phyloP scores from a whole-genome alignment of 2,113 vertebrate genomes.

The Peromyscus californicus region DNA sequence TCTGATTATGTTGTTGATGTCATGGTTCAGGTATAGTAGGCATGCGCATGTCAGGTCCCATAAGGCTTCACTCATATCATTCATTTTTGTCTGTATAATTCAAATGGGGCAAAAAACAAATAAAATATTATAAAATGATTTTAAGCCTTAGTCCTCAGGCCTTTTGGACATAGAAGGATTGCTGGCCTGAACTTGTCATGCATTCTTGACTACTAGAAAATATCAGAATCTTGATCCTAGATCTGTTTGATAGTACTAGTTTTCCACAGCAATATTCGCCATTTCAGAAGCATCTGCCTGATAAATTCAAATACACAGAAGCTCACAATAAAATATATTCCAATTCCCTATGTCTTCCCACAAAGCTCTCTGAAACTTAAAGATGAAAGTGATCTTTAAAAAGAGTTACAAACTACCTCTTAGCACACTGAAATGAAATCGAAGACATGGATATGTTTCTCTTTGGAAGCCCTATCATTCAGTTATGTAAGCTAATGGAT shows the following conservation, averaged over 20 bases:
- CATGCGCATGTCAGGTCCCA: conserved; percentile 18
- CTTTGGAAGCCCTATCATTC: not conserved
- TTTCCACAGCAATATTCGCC: not conserved
- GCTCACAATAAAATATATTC: not conserved
- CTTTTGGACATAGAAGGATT: conserved; percentile 4
- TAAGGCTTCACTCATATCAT: conserved; percentile 46
- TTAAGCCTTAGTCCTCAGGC: not conserved
- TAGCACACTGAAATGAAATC: not conserved
- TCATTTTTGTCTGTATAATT: conserved; percentile 58
- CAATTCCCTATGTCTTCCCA: conserved; percentile 24
- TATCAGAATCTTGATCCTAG: conserved; percentile 26
- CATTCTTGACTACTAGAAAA: conserved; percentile 43
- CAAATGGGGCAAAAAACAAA: conserved; percentile 25
- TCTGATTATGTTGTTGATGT: conserved; percentile 31
- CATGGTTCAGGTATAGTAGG: conserved; percentile 53
- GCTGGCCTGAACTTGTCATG: conserved; percentile 16
- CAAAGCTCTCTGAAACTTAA: conserved; percentile 14
- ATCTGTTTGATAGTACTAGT: not conserved
- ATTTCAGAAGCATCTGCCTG: not conserved
- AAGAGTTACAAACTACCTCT: not conserved
- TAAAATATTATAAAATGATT: not conserved
- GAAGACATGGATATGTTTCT: not conserved
- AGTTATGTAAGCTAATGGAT: not conserved
- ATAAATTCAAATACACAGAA: conserved; percentile 11
- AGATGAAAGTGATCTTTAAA: not conserved